Evolutionary conservation across 2,888 invertebrate species (phyloP).

Genomic region (Agrotis segetum): DNA sequence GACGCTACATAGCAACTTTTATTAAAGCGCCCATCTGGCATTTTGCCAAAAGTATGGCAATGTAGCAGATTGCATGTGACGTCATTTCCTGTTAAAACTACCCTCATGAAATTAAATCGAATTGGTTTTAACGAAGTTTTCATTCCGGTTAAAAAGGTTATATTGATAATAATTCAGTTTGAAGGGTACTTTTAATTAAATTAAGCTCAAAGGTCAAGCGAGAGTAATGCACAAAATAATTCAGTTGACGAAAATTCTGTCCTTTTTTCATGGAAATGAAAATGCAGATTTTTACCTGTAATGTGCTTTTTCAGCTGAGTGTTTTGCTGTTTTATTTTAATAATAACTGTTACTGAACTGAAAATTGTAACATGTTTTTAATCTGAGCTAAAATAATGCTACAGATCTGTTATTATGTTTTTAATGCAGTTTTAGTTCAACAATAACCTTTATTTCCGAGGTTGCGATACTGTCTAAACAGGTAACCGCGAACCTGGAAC

Average conservation of each 20-base stretch:
- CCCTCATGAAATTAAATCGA: slow-evolving; percentile 49
- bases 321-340: slow-evolving; percentile 2
- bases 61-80: slow-evolving; percentile 59
- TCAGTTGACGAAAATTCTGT: background rate
- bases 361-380: background rate
- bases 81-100: slow-evolving; percentile 48
- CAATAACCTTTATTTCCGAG: too few species aligned
- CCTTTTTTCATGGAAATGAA: background rate
- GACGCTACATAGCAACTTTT: slow-evolving; percentile 56
- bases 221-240: background rate
- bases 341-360: background rate
- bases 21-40: slow-evolving; percentile 56
- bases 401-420: too few species aligned
- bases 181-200: slow-evolving; percentile 23
- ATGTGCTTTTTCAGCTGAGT: background rate
- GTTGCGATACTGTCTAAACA: too few species aligned
- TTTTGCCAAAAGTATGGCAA: slow-evolving; percentile 54
- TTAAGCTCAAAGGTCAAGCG: background rate
- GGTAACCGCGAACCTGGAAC: too few species aligned
- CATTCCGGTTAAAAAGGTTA: slow-evolving; percentile 19
- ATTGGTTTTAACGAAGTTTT: slow-evolving; percentile 45
- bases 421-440: too few species aligned
- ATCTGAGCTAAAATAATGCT: background rate
- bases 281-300: background rate
- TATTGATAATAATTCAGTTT: slow-evolving; percentile 28